Percentiles rank a stretch among this genome's conserved stretches.
phyloP scores from a whole-genome alignment of 2,888 invertebrate genomes.

The Quadroppia sp. region DNA sequence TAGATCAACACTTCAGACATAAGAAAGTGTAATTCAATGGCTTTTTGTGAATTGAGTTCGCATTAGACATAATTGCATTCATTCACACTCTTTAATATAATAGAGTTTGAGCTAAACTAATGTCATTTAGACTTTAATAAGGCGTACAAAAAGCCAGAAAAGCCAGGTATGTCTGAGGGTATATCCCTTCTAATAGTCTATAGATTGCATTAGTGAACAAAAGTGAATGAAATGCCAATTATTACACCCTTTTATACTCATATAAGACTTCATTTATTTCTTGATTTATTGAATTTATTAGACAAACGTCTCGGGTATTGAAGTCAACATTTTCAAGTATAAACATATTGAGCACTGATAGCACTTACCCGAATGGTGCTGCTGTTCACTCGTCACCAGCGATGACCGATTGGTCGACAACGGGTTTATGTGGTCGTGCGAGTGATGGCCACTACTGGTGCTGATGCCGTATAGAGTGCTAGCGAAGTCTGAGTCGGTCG shows the following conservation, averaged over 20 bases:
- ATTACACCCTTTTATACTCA: neutral
- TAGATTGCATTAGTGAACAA: constrained; percentile 1
- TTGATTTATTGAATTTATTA: constrained; percentile 30
- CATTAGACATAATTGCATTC: constrained; percentile 22
- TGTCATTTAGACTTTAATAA: constrained; percentile 26
- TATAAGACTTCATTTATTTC: constrained; percentile 14
- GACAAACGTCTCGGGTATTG: neutral
- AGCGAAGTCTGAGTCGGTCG: constrained; percentile 31
- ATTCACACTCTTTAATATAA: constrained; percentile 17
- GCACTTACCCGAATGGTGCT: constrained; percentile 28
- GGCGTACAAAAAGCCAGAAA: neutral
- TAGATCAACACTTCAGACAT: neutral
- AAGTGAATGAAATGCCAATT: constrained; percentile 7
- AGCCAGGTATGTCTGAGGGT: neutral
- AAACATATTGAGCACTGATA: neutral
- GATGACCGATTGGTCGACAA: constrained; percentile 1
- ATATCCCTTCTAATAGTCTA: constrained; percentile 4
- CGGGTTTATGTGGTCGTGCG: neutral
- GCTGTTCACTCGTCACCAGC: constrained; percentile 20
- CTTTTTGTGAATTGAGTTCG: constrained; percentile 4
- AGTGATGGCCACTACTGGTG: constrained; percentile 30
- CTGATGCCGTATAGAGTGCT: constrained; percentile 37
- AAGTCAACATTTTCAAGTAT: neutral
- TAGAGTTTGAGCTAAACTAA: constrained; percentile 9
- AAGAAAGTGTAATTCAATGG: neutral